Evolutionary conservation across 2,888 invertebrate genomes (phyloP), one percentile per base, ranked within the genome.

Genomic region (Alcis repandata): DNA sequence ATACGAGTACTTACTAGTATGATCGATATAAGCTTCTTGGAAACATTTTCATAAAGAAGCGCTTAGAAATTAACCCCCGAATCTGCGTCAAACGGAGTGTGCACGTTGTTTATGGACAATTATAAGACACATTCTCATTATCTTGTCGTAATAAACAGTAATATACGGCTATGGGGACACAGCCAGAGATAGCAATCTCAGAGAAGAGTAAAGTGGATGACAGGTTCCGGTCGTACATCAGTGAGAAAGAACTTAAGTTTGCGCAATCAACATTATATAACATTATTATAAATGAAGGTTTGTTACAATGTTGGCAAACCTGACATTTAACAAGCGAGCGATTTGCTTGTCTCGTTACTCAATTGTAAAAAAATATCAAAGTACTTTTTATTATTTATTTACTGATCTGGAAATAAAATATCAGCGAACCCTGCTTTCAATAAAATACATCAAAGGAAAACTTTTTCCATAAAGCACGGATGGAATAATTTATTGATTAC

Each of bases 51-150:
- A 63, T 59, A 41, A 54, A 38, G 48, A 36, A 33, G 17, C 17
- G n/a, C 59, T 54, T 59, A 54, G 48, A 64, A 54, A 64, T 64
- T 64, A 59, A 41, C 48, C 19, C 36, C 59, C 46, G 33, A 54
- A 54, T 27, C 22, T 49, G 32, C 33, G 45, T 48, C 46, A 48
- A 64, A 59, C 20, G 32, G 54, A 48, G 59, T 54, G 53, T 33
- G 38, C 53, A 41, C 53, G 22, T 58, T 54, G 63, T 64, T 64
- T 59, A 64, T 64, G 54, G 59, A 54, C 63, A 63, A 63, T 64
- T 64, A 59, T 48, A 54, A 64, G 63, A 49, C 63, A 58, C 63
- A 54, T 58, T 64, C 63, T 64, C 59, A 59, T 64, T 64, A 64
- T 48, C 46, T 48, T 45, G 63, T 59, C 63, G 59, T 19, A 48